A percentile compares a stretch with the other conserved stretches of the same genome.
These are phyloP conservation scores for Coptotermes formosanus DNA, from an alignment of 1,140 invertebrate genomes.

Conservation along the genomic window DNA sequence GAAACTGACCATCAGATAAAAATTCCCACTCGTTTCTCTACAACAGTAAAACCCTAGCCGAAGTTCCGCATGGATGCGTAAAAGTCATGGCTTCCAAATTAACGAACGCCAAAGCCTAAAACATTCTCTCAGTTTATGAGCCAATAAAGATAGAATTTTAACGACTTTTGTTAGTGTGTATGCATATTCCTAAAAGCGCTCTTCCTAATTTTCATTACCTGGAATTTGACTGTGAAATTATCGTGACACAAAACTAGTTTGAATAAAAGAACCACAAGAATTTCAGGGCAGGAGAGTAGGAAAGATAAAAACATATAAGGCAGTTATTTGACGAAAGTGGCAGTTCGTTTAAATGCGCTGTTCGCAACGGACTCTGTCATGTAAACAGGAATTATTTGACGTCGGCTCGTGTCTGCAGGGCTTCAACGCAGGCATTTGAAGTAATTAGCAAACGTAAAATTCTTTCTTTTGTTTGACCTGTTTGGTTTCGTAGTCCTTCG, in stretches of 20 bases:
- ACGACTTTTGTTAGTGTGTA: neutral
- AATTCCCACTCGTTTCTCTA: neutral
- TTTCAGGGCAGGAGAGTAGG: neutral
- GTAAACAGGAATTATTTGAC: too few relatives aligned
- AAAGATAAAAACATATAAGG: neutral
- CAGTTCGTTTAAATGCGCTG: too few relatives aligned
- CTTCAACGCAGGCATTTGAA: too few relatives aligned
- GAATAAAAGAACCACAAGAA: neutral
- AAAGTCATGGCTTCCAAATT: slow-evolving; percentile 12
- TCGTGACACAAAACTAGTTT: neutral
- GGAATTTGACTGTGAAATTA: neutral
- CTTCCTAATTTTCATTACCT: neutral
- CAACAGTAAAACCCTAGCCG: neutral
- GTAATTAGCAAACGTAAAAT: too few relatives aligned
- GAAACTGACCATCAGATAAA: neutral
- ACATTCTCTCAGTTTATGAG: neutral
- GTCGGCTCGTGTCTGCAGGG: too few relatives aligned
- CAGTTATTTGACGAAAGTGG: too few relatives aligned
- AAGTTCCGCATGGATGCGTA: slow-evolving; percentile 3
- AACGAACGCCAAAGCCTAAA: neutral
- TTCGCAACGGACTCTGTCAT: too few relatives aligned
- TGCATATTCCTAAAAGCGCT: neutral
- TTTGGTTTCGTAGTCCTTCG: too few relatives aligned
- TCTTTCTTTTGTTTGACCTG: too few relatives aligned
- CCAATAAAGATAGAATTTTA: neutral